Percentiles rank a stretch among this genome's conserved stretches.
Conservation (phyloP, 53 echinoderm and acorn worm species). For the Mesocentrotus franciscanus region DNA sequence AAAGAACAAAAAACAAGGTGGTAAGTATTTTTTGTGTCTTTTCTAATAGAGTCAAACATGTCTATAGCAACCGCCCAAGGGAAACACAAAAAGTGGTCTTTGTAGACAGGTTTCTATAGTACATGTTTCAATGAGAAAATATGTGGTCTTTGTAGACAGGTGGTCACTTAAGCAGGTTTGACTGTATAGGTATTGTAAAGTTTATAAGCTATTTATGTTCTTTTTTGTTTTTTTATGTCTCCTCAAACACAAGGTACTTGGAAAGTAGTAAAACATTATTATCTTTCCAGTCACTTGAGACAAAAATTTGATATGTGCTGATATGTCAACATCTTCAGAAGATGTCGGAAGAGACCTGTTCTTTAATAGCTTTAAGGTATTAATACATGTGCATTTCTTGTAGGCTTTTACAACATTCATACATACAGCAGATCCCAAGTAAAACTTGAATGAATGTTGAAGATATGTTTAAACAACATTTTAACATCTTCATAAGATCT, state of each 20-base stretch:
- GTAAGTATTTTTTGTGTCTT: conserved; percentile 4
- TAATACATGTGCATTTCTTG: neutral
- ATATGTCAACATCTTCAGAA: neutral
- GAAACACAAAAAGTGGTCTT: no score
- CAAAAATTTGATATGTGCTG: neutral
- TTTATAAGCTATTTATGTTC: neutral
- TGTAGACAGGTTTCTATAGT: no score
- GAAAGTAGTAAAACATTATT: neutral
- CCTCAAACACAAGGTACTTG: neutral
- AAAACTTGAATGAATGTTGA: neutral
- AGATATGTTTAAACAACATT: neutral
- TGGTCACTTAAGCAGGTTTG: no score
- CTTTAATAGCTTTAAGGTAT: neutral
- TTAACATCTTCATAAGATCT: neutral
- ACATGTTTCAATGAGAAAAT: no score
- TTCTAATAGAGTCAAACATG: no score
- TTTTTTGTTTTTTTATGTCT: neutral
- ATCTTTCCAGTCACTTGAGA: neutral
- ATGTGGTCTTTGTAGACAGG: no score
- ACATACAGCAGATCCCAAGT: neutral
- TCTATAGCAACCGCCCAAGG: no score
- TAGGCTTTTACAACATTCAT: neutral
- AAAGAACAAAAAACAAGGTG: conserved; percentile 45
- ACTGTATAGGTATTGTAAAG: neutral
- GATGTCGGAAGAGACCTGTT: neutral